Base-by-base conservation (phyloP, 2,888 invertebrate species). In the Caradrina kadenii region DNA sequence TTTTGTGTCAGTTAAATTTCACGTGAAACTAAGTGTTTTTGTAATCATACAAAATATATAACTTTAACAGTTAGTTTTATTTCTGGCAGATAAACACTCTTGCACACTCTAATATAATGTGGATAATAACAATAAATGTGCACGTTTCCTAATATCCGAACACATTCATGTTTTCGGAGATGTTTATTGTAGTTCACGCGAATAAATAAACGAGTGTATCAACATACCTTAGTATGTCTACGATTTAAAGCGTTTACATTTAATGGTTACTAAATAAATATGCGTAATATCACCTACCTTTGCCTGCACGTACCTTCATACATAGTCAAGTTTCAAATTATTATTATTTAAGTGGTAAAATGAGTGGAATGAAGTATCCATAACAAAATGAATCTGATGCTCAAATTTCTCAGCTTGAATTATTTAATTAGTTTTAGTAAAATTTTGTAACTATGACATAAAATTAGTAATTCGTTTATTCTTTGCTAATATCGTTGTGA, bases 341-440 rank as follows among this genome's bases (percentile, higher is more conserved):
- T 93, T 92, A 90, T 89, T 91, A 82, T 81, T 55, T 59, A 73
- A 54, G 87, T 92, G 93, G 89, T 83, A 88, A 92, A 94, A 93
- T 94, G 86, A 92, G 94, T 93, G 93, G 93, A 89, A 75, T 50
- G 60, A 72, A 81, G 81, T 79, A 64, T 56, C 45, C 22, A 60
- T 85, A 84, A 81, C 82, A 83, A 85, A 85, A 74, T 56, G 74
- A 89, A 89, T 94, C 94, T 94, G 92, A 95, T 95, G 95, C 95
- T 95, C 95, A 95, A 95, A 86, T 87, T 90, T 90, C 84, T 92
- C 86, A 89, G 94, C 94, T 94, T 94, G 88, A 88, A 86, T 88
- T 87, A 87, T 86, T 80, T 82, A 80, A 88, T 87, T 91, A 89
- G 86, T 87, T 87, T 81, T 88, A 85, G 91, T 92, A 89, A 90